Evolutionary conservation across 2,888 invertebrate species (phyloP).

Genomic region (Unio delphinus): DNA sequence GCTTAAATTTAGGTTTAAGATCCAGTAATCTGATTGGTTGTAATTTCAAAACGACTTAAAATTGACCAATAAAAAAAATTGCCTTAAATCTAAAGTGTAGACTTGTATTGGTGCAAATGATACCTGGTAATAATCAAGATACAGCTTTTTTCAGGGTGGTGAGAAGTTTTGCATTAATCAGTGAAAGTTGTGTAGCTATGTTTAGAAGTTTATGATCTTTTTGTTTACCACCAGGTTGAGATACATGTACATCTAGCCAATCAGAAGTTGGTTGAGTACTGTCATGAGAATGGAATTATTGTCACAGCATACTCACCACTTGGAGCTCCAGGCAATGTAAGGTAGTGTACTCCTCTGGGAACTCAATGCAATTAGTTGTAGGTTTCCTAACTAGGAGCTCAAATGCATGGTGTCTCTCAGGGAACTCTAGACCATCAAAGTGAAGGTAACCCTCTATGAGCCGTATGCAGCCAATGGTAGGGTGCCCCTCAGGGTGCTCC

Average conservation of each 20-base stretch:
- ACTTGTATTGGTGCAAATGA: no score
- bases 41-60: no score
- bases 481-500: no score
- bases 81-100: no score
- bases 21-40: no score
- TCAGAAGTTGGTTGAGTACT: constrained; percentile 78
- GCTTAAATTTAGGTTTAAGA: no score
- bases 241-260: constrained; percentile 86
- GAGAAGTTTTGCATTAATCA: no score
- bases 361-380: not conserved
- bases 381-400: not conserved
- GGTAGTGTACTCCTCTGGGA: constrained; percentile 31
- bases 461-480: no score
- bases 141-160: no score
- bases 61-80: no score
- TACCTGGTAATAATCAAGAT: no score
- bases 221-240: constrained; percentile 78
- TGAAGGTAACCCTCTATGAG: no score
- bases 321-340: constrained; percentile 83
- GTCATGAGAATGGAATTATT: constrained; percentile 77
- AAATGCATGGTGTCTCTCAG: not conserved
- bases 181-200: not conserved
- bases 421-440: not conserved
- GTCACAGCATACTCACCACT: constrained; percentile 87
- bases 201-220: not conserved